Base-by-base conservation (phyloP, 2,888 invertebrate species). In the Ectropis crepuscularia region DNA sequence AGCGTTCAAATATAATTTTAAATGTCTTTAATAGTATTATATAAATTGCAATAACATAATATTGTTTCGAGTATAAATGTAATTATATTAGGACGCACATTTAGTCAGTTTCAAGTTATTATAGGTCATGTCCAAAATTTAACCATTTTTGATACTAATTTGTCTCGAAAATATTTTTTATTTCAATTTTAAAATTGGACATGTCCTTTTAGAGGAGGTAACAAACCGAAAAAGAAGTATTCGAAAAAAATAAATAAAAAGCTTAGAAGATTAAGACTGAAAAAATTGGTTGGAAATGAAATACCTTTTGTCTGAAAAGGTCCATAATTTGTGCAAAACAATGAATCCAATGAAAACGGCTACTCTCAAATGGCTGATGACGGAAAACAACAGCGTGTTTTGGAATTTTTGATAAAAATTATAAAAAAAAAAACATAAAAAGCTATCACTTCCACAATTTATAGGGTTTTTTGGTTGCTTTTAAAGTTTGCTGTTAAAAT, bases 191-290 rank as follows among this genome's bases (percentile, higher is more conserved):
- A 45, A 43, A 57, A 80, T 79, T 82, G 83, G 88, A 79, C 83
- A 85, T 84, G 82, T 70, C 79, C 81, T 77, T 75, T 78, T 60
- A 50, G 41, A 37, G 48, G 59, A 58, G 55, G 60, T 48, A 80
- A 76, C 74, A 73, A 74, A 74, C 66, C 61, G 61, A 62, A 63
- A 66, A 69, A 68, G 50, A 76, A 78, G 81, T 80, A 82, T 80
- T 84, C 80, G 78, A 78, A 78, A 76, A 77, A 79, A 47, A 16
- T 68, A 76, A n/a, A 79, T 75, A 78, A 61, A 80, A 76, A 77
- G 78, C 83, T 87, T 89, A 86, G 87, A 92, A 89, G 90, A 90
- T 87, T 89, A 92, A 92, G 92, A 92, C 92, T 92, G 92, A 92
- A 83, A 87, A 83, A 85, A 82, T 86, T 83, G 88, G 90, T 86